These are phyloP conservation scores for Turnix velox DNA, from an alignment of 2,113 vertebrate genomes.

Conservation along the genomic window DNA sequence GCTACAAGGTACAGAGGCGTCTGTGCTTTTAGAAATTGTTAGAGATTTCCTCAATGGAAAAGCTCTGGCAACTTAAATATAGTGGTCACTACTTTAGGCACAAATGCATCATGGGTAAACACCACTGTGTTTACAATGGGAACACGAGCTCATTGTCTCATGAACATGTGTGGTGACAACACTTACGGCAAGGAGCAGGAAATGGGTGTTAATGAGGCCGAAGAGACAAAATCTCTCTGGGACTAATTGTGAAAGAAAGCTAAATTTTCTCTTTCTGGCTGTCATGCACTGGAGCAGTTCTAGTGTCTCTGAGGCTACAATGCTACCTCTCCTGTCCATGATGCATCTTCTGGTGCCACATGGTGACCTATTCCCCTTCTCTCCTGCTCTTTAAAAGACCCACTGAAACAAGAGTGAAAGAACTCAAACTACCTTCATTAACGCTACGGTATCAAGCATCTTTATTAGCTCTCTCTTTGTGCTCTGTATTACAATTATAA, in stretches of 20 bases:
- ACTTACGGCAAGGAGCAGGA: background rate
- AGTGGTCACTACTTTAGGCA: background rate
- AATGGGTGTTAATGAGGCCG: conserved; percentile 28
- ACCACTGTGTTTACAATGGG: background rate
- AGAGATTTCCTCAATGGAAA: background rate
- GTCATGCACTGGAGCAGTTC: background rate
- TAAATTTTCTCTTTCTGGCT: background rate
- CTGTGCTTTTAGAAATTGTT: background rate
- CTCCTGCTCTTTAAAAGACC: background rate
- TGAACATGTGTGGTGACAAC: background rate
- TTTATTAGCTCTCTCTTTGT: background rate
- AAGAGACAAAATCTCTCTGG: conserved; percentile 16
- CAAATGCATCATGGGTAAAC: background rate
- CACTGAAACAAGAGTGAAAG: background rate
- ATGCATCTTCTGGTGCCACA: background rate
- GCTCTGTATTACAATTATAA: background rate
- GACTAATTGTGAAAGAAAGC: background rate
- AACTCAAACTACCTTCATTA: background rate
- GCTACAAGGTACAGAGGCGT: background rate
- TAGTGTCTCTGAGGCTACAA: background rate
- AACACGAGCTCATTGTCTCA: conserved; percentile 12
- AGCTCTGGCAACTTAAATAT: background rate
- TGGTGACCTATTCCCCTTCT: background rate
- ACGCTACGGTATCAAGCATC: background rate
- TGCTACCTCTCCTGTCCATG: background rate